phyloP scores from a whole-genome alignment of 2,888 invertebrate genomes.

The Keiferia lycopersicella region DNA sequence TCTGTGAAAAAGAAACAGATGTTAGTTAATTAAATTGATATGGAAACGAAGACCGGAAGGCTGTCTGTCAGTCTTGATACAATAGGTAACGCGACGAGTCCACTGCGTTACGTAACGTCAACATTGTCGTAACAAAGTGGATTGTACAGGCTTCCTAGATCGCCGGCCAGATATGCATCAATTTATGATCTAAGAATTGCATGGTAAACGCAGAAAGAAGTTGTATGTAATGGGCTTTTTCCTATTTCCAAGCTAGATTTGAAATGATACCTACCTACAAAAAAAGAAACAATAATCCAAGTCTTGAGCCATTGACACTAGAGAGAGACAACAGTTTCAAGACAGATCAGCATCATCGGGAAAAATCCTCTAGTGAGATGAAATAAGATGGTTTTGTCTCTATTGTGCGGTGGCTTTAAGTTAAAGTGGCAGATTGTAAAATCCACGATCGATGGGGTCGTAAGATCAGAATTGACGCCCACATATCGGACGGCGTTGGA shows the following conservation, averaged over 20 bases:
- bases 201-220: neutral
- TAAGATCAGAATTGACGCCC: too few species aligned
- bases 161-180: conserved; percentile 3
- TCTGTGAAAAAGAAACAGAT: neutral
- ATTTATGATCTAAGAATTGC: conserved; percentile 16
- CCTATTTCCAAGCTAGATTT: neutral
- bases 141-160: conserved; percentile 19
- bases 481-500: too few species aligned
- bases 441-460: too few species aligned
- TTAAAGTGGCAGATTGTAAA: too few species aligned
- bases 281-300: too few species aligned
- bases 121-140: conserved; percentile 15
- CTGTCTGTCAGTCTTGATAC: neutral
- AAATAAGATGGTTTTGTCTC: too few species aligned
- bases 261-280: too few species aligned
- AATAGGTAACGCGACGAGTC: conserved; percentile 10
- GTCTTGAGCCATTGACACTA: too few species aligned
- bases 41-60: conserved; percentile 9
- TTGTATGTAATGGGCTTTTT: neutral
- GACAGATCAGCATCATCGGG: too few species aligned
- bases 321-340: too few species aligned
- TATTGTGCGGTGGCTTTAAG: too few species aligned
- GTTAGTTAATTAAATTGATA: neutral
- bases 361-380: too few species aligned
- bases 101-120: neutral